These are phyloP conservation scores for Emydocephalus ijimae DNA, from an alignment of 2,113 vertebrate species.

Conservation along the genomic window DNA sequence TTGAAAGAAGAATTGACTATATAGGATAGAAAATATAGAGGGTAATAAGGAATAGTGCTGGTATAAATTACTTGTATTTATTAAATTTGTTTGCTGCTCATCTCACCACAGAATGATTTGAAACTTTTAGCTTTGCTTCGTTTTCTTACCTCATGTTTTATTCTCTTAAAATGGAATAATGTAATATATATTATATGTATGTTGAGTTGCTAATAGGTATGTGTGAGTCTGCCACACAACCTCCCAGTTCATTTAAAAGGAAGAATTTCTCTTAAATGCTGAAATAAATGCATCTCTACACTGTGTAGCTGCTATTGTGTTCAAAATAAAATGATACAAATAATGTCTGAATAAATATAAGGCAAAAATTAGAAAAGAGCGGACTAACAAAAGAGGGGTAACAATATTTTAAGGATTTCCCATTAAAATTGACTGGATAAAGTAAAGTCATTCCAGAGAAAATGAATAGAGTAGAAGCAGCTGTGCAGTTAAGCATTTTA, in stretches of 20 bases:
- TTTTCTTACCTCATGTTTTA: neutral
- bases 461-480: neutral
- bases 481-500: neutral
- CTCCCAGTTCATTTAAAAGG: neutral
- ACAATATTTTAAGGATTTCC: neutral
- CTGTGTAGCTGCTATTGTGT: neutral
- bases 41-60: neutral
- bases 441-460: neutral
- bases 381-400: neutral
- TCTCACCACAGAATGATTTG: neutral
- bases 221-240: neutral
- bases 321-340: neutral
- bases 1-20: neutral
- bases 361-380: neutral
- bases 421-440: neutral
- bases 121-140: neutral
- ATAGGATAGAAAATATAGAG: neutral
- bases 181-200: neutral
- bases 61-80: neutral
- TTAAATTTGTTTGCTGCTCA: neutral
- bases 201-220: neutral
- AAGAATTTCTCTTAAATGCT: neutral
- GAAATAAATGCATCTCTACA: neutral
- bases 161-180: neutral
- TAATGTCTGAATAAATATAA: neutral